Base-by-base conservation (phyloP, 2,888 invertebrate genomes). In the Thecocarcelia acutangulata region DNA sequence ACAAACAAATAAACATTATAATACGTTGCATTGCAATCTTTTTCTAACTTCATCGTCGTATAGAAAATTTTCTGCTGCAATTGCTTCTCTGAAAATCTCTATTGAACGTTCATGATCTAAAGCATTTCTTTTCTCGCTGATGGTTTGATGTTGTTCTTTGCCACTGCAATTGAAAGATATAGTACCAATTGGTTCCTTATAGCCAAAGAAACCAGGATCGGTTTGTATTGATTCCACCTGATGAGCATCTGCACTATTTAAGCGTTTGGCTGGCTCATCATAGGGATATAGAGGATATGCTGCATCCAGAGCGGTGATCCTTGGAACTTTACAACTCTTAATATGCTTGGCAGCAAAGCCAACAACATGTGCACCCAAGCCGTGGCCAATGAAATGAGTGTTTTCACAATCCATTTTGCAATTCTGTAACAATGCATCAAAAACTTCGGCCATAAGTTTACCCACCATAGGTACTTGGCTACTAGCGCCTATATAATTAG, bases 81-180 rank as follows among this genome's bases (percentile, higher is more conserved):
- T 28, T 8, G 52, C 28, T n/a, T n/a, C n/a, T n/a, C n/a, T n/a
- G n/a, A n/a, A n/a, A n/a, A n/a, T n/a, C n/a, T n/a, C n/a, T n/a
- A n/a, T n/a, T n/a, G 46, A 48, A 17, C 46, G 19, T 78, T 77
- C 61, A 86, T 81, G 54, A 86, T 85, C 19, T 85, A 84, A 84
- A 89, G 89, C 37, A 4, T 92, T 86, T 2, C 92, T 90, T n/a
- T n/a, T n/a, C 1, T 3, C 0, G 17, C 92, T 92, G 88, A 92
- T 91, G 84, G 91, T 88, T 90, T 93, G 93, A 88, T 90, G 90
- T 89, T 92, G 91, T 89, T 91, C 90, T n/a, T n/a, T n/a, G 81
- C 90, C 90, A 90, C 91, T 92, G 87, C 92, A 92, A 90, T 92
- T 92, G 90, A 92, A 91, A 87, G 91, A 91, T 87, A 91, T 90